Conservation (phyloP, 2,888 invertebrate species). For the Romanomermis culicivorax region DNA sequence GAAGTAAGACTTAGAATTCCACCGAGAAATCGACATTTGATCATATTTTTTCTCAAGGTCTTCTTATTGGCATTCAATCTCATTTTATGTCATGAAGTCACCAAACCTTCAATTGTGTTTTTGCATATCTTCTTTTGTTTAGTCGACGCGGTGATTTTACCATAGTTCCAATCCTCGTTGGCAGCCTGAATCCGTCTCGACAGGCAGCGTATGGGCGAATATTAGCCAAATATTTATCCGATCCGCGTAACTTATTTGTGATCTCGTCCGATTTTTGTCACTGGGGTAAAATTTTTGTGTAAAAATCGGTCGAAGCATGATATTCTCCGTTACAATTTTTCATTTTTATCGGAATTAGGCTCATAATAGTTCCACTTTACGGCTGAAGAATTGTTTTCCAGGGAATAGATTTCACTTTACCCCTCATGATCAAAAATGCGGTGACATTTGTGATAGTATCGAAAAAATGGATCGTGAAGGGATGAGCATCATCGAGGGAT, state of each 20-base stretch:
- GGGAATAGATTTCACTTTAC: slow-evolving; percentile 41
- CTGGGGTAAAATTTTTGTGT: slow-evolving; percentile 49
- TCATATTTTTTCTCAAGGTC: too few relatives aligned
- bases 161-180: slow-evolving; percentile 85
- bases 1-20: slow-evolving; percentile 55
- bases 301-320: too few relatives aligned
- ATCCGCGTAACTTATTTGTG: slow-evolving; percentile 72
- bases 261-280: slow-evolving; percentile 99
- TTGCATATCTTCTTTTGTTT: slow-evolving; percentile 6
- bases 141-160: slow-evolving; percentile 52
- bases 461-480: slow-evolving; percentile 80
- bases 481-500: slow-evolving; percentile 80
- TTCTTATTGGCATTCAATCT: too few relatives aligned
- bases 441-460: slow-evolving; percentile 75
- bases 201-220: slow-evolving; percentile 75
- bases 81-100: too few relatives aligned
- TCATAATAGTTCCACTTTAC: background rate
- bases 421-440: slow-evolving; percentile 54
- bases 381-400: slow-evolving; percentile 17
- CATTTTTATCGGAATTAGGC: background rate
- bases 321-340: too few relatives aligned
- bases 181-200: slow-evolving; percentile 64
- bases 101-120: too few relatives aligned
- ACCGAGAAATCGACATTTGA: too few relatives aligned
- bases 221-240: slow-evolving; percentile 67